phyloP scores from a whole-genome alignment of 2,888 invertebrate genomes.

The Spodoptera littoralis region DNA sequence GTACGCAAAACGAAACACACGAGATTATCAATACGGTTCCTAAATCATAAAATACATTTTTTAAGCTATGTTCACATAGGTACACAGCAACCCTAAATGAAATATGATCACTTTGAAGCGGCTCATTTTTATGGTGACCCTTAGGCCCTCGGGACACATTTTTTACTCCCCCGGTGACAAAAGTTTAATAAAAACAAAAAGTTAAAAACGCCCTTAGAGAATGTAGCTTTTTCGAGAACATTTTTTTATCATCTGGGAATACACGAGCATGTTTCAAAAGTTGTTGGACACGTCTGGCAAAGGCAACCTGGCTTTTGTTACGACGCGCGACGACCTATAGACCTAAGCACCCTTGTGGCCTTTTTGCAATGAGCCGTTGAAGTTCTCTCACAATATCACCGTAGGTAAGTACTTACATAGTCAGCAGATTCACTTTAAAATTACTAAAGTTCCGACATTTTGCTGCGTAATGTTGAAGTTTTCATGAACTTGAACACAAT shows the following conservation, averaged over 20 bases:
- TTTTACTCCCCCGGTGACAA: background rate
- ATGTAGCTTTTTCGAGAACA: slow-evolving; percentile 3
- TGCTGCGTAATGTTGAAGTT: slow-evolving; percentile 22
- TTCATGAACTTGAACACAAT: slow-evolving; percentile 24
- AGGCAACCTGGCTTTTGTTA: slow-evolving; percentile 32
- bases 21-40: background rate
- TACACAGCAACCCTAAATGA: background rate
- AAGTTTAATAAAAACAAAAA: slow-evolving; percentile 15
- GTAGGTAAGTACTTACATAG: slow-evolving; percentile 16
- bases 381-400: slow-evolving; percentile 23
- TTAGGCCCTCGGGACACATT: background rate
- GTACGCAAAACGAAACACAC: too few relatives aligned
- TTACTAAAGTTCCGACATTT: slow-evolving; percentile 34
- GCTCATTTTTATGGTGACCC: background rate
- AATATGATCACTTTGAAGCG: slow-evolving; percentile 2
- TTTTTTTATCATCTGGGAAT: slow-evolving; percentile 4
- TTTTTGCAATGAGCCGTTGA: slow-evolving; percentile 29
- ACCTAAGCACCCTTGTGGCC: slow-evolving; percentile 43
- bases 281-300: slow-evolving; percentile 12
- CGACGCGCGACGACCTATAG: slow-evolving; percentile 25
- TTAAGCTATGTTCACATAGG: background rate
- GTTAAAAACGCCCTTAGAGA: slow-evolving; percentile 1
- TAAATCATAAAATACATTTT: background rate
- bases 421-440: slow-evolving; percentile 27
- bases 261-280: slow-evolving; percentile 5